phyloP scores from a whole-genome alignment of 2,113 vertebrate species.

The Callospermophilus lateralis region DNA sequence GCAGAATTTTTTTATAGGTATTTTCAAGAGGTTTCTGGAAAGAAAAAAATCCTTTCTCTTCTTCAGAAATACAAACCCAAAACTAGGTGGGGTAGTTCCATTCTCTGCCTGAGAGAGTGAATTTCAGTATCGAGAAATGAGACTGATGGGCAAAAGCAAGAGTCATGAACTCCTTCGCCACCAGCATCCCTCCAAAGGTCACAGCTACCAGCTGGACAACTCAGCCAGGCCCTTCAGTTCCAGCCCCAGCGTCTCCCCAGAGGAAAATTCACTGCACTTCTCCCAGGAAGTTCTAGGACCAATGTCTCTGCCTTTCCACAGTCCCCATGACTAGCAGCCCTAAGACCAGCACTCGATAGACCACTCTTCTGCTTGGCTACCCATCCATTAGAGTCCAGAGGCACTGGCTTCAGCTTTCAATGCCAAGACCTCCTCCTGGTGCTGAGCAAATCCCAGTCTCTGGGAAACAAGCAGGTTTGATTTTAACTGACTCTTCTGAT shows the following conservation, averaged over 20 bases:
- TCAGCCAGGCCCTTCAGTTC: neutral
- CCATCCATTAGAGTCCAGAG: neutral
- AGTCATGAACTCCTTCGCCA: neutral
- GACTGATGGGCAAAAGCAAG: neutral
- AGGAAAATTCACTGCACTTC: neutral
- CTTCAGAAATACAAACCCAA: neutral
- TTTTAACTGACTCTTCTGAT: neutral
- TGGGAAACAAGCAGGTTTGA: neutral
- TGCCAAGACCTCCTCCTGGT: neutral
- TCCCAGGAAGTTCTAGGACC: neutral
- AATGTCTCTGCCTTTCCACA: neutral
- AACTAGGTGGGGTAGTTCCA: neutral
- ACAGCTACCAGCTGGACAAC: neutral
- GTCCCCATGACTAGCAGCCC: neutral
- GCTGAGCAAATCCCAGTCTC: neutral
- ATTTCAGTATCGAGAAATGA: neutral
- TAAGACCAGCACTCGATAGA: neutral
- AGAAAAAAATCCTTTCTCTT: neutral
- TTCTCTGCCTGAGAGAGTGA: neutral
- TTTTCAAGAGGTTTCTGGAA: constrained; percentile 4
- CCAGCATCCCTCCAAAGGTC: neutral
- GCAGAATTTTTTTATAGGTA: neutral
- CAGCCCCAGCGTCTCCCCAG: neutral
- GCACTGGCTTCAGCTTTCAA: neutral
- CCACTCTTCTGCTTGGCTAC: neutral